A percentile compares a stretch with the other conserved stretches of the same genome.
Evolutionary conservation across 2,888 invertebrate genomes (phyloP).

Genomic region (Apantesis nais): DNA sequence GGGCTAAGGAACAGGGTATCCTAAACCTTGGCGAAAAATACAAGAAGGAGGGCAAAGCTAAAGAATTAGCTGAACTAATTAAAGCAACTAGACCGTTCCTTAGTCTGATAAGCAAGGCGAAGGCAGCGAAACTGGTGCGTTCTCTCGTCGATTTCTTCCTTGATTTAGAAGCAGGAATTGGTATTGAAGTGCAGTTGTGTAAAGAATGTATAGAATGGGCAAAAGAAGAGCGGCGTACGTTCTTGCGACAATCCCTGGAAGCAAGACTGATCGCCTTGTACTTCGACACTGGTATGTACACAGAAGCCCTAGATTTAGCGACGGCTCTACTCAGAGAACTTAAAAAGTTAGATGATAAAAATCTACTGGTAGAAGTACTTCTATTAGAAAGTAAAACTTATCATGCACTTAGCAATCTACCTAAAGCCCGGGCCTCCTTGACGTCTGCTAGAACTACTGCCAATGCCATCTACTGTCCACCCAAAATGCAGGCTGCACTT

Average conservation of each 20-base stretch:
- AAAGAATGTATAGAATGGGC: conserved; percentile 99
- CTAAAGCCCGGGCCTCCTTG: conserved; percentile 97
- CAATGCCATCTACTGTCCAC: conserved; percentile 99
- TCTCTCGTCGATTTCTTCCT: conserved; percentile 98
- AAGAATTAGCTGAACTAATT: conserved; percentile 96
- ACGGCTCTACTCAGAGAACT: conserved; percentile 96
- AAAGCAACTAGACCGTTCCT: conserved; percentile 98
- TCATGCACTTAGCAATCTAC: conserved; percentile 98
- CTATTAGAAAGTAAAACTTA: conserved; percentile 99
- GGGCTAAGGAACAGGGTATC: conserved; percentile 96
- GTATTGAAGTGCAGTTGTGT: conserved; percentile 96
- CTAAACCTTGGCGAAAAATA: conserved; percentile 96
- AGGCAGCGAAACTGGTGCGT: conserved; percentile 98
- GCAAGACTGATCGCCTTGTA: conserved; percentile 97
- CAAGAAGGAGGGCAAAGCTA: conserved; percentile 97
- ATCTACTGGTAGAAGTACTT: conserved; percentile 98
- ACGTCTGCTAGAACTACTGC: conserved; percentile 99
- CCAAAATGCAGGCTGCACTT: conserved; percentile 98
- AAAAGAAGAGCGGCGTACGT: conserved; percentile 98
- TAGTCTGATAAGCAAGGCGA: conserved; percentile 98
- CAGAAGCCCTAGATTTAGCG: conserved; percentile 93
- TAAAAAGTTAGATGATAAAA: conserved; percentile 99
- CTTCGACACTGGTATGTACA: conserved; percentile 95
- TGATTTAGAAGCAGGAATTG: conserved; percentile 98
- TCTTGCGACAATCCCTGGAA: conserved; percentile 97